A percentile compares a stretch with the other conserved stretches of the same genome.
Conservation (phyloP, 2,797 vertebrate species). For the Cryptoprocta ferox region DNA sequence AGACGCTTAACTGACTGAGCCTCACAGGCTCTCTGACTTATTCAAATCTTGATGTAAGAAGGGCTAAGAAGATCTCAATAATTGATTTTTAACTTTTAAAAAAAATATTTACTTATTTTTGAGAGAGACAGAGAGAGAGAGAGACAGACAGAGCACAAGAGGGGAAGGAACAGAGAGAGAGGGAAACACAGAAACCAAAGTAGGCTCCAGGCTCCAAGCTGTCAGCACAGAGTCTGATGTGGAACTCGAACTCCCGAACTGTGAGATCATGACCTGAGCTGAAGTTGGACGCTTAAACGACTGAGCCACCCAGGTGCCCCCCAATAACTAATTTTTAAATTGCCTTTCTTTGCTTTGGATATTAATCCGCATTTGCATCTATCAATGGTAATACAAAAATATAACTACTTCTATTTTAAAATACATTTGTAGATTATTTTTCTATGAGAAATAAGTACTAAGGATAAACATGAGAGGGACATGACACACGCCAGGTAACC, state of each 20-base stretch:
- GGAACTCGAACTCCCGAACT: too few species aligned
- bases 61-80: background rate
- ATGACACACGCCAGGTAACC: background rate
- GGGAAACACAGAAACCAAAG: too few species aligned
- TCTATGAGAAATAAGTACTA: conserved; percentile 7
- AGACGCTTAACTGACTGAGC: too few species aligned
- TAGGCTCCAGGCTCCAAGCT: too few species aligned
- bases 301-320: too few species aligned
- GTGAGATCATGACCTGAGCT: too few species aligned
- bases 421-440: background rate
- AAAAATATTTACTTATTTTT: too few species aligned
- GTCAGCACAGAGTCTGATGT: too few species aligned
- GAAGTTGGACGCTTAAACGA: too few species aligned
- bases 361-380: background rate
- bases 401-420: background rate
- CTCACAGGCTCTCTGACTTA: background rate
- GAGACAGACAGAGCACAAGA: too few species aligned
- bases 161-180: too few species aligned
- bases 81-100: conserved; percentile 45
- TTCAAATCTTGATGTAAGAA: conserved; percentile 23
- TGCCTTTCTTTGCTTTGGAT: conserved; percentile 14
- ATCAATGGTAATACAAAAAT: conserved; percentile 7
- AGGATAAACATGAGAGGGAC: background rate
- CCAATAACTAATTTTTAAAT: conserved; percentile 38
- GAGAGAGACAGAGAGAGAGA: too few species aligned